Evolutionary conservation across 2,888 invertebrate species (phyloP).

Genomic region (Pteria penguin): DNA sequence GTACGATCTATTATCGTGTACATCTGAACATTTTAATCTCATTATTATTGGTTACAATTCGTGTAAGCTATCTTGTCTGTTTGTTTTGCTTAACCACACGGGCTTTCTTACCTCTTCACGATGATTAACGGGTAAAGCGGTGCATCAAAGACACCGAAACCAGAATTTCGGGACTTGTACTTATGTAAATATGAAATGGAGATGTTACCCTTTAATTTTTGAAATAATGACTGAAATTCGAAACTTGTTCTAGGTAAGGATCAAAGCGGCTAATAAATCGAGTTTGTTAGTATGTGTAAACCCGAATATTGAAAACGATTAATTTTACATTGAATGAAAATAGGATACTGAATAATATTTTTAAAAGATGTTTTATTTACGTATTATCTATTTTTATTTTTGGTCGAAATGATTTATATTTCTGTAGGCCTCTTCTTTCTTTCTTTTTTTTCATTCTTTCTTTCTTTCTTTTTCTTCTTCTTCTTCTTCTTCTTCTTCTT

Average conservation of each 20-base stretch:
- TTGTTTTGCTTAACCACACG: neutral
- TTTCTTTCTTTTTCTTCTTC: neutral
- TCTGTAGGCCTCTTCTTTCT: no score
- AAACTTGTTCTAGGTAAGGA: neutral
- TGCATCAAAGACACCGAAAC: neutral
- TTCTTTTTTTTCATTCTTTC: neutral
- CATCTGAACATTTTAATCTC: conserved; percentile 29
- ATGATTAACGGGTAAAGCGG: neutral
- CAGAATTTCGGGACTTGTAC: neutral
- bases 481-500: neutral
- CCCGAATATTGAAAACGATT: no score
- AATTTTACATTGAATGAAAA: neutral
- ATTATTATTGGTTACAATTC: conserved; percentile 20
- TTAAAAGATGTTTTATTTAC: no score
- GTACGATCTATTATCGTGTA: conserved; percentile 42
- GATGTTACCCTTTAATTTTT: neutral
- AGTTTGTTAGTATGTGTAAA: no score
- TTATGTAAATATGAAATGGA: neutral
- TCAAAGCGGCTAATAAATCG: neutral
- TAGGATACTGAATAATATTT: no score
- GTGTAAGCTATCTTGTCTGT: conserved; percentile 2
- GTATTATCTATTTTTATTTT: no score
- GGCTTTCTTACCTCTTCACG: neutral
- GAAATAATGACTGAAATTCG: neutral
- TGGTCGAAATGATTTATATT: no score